Percentiles rank a stretch among this genome's conserved stretches.
Conservation (phyloP, 2,888 invertebrate species). For the Apocheima hispidaria region DNA sequence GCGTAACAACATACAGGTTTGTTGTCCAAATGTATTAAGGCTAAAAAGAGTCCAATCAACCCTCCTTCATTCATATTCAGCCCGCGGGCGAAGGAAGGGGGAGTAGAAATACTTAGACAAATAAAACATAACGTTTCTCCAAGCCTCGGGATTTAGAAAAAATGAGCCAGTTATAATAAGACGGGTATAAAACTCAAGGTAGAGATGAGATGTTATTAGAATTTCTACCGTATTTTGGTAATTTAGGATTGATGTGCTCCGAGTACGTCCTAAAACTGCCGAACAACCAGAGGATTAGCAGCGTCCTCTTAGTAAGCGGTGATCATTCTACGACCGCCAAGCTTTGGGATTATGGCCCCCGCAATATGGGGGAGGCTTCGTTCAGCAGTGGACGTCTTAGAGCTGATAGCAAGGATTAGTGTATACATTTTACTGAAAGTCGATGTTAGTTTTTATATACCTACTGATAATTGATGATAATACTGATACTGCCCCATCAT, state of each 20-base stretch:
- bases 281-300: no score
- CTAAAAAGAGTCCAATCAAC: slow-evolving; percentile 37
- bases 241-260: background rate
- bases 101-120: slow-evolving; percentile 22
- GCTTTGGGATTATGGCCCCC: no score
- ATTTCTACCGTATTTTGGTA: background rate
- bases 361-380: no score
- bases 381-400: no score
- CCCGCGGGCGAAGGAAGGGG: slow-evolving; percentile 6
- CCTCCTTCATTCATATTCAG: slow-evolving; percentile 36
- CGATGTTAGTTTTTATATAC: no score
- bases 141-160: slow-evolving; percentile 22
- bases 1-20: slow-evolving; percentile 19
- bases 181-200: slow-evolving; percentile 9
- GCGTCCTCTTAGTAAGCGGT: no score
- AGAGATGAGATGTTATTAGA: background rate
- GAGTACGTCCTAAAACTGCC: background rate
- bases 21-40: slow-evolving; percentile 38
- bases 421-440: no score
- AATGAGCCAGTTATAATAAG: slow-evolving; percentile 16
- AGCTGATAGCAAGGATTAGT: no score
- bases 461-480: no score
- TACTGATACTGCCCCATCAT: no score
- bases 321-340: no score
- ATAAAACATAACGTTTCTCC: slow-evolving; percentile 26